These are phyloP conservation scores for Tetrapedia diversipes DNA, from an alignment of 2,888 invertebrate species.

Conservation along the genomic window DNA sequence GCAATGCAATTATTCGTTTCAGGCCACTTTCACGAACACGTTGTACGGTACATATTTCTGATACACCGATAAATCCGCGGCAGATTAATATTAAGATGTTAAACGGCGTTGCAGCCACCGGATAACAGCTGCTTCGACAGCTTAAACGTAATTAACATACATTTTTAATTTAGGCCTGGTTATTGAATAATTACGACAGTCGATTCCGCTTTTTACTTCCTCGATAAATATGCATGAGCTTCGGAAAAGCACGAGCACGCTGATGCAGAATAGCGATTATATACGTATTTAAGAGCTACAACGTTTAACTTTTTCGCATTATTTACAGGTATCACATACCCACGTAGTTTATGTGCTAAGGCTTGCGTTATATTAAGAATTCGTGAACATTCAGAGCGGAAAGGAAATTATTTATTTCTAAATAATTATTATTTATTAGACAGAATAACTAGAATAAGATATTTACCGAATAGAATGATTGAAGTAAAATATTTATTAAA, in stretches of 20 bases:
- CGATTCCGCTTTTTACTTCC: constrained; percentile 33
- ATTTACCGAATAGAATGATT: no score
- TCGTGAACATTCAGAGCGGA: no score
- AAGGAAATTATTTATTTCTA: no score
- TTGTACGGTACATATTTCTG: not conserved
- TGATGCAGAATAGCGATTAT: constrained; percentile 15
- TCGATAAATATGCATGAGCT: constrained; percentile 35
- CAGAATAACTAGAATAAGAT: no score
- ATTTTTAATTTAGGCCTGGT: constrained; percentile 17
- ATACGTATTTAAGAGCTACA: not conserved
- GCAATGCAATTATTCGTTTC: not conserved
- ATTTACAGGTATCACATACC: not conserved
- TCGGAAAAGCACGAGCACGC: constrained; percentile 7
- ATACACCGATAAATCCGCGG: not conserved
- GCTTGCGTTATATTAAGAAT: no score
- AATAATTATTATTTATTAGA: no score
- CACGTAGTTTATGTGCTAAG: no score
- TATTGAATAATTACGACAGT: constrained; percentile 19
- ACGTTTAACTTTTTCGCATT: not conserved
- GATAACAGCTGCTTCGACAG: constrained; percentile 18
- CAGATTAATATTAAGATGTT: constrained; percentile 16
- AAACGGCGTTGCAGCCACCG: not conserved
- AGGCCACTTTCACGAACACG: no score
- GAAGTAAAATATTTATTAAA: no score
- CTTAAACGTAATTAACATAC: constrained; percentile 24